Percentiles rank a stretch among this genome's conserved stretches.
phyloP scores from a whole-genome alignment of 2,888 invertebrate genomes.

The Harpagoxenus sublaevis region DNA sequence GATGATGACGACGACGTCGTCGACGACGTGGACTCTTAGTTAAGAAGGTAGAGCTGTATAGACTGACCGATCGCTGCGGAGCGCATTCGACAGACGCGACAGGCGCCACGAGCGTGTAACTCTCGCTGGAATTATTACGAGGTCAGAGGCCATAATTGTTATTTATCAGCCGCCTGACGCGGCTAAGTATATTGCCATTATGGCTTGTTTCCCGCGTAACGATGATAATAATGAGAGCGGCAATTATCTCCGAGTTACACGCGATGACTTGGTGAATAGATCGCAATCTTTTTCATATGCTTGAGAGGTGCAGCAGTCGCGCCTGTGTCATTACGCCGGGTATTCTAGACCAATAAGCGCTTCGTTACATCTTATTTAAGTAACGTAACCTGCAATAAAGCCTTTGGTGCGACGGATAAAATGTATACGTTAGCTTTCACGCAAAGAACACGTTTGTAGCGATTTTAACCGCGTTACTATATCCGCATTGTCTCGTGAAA shows the following conservation, averaged over 20 bases:
- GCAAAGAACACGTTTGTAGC: not conserved
- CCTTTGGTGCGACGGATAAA: not conserved
- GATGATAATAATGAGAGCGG: conserved; percentile 47
- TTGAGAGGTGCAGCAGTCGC: conserved; percentile 36
- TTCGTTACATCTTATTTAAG: conserved; percentile 14
- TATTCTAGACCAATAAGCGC: not conserved
- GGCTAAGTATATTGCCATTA: conserved; percentile 42
- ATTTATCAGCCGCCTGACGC: conserved; percentile 35
- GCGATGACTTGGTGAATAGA: conserved; percentile 49
- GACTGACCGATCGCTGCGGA: conserved; percentile 8
- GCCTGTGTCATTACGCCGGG: conserved; percentile 39
- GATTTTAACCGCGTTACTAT: conserved; percentile 33
- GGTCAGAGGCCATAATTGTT: conserved; percentile 51
- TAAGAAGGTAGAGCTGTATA: not conserved
- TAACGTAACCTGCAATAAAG: not conserved
- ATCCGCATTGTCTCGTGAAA: conserved; percentile 35
- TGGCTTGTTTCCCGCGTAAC: conserved; percentile 29
- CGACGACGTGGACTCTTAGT: conserved; percentile 28
- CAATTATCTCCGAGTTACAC: conserved; percentile 48
- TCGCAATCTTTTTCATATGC: conserved; percentile 41
- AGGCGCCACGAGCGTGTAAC: conserved; percentile 39
- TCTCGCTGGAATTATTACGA: conserved; percentile 43
- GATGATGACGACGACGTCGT: conserved; percentile 42
- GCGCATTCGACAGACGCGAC: conserved; percentile 7
- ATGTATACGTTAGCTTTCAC: conserved; percentile 4